These are phyloP conservation scores for Xanthia icteritia DNA, from an alignment of 2,888 invertebrate genomes.

Conservation along the genomic window DNA sequence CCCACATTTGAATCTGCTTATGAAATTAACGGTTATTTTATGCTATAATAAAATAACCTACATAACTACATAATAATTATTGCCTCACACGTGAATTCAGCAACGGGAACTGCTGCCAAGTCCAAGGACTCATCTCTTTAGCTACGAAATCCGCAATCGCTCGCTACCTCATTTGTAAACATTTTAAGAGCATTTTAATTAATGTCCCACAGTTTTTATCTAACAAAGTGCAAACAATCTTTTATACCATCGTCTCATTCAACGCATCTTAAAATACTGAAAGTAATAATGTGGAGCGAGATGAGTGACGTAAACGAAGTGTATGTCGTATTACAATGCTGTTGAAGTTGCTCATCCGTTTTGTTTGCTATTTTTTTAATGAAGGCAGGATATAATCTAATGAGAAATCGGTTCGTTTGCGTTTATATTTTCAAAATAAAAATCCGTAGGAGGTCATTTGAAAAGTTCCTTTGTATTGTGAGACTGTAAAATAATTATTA, in stretches of 20 bases:
- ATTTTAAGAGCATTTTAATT: conserved; percentile 30
- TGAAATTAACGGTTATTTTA: neutral
- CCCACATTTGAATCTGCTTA: neutral
- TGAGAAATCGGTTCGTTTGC: neutral
- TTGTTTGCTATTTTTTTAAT: neutral
- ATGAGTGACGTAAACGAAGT: conserved; percentile 9
- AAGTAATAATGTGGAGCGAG: conserved; percentile 31
- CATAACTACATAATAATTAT: conserved; percentile 7
- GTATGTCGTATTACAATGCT: conserved; percentile 6
- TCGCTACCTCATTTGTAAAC: conserved; percentile 2
- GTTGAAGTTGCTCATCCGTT: conserved; percentile 2
- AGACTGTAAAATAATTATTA: neutral
- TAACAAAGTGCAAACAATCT: conserved; percentile 11
- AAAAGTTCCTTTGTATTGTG: neutral
- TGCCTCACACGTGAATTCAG: conserved; percentile 27
- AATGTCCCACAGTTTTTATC: conserved; percentile 13
- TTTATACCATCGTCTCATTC: conserved; percentile 30
- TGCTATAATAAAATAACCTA: no score
- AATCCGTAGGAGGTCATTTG: neutral
- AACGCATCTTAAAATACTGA: conserved; percentile 47
- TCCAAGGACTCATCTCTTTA: neutral
- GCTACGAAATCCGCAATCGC: neutral
- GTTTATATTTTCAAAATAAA: neutral
- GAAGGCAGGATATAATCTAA: neutral
- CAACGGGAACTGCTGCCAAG: conserved; percentile 25